Base-by-base conservation (phyloP, 2,113 vertebrate species). In the Elanoides forficatus region DNA sequence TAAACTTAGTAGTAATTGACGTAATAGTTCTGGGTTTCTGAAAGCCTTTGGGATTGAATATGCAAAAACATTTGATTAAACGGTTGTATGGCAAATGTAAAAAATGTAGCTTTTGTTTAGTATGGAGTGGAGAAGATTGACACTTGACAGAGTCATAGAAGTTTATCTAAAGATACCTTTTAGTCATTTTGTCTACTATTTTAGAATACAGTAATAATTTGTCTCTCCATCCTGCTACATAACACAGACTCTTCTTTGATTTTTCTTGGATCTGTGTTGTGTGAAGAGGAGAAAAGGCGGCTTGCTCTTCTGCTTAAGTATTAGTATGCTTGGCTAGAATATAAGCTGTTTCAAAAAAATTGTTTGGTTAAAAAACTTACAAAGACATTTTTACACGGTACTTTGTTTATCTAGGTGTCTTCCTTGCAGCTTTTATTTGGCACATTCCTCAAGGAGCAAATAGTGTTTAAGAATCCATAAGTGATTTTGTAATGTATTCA, bases 341-440 rank as follows among this genome's bases (percentile, higher is more conserved):
- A 73, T 97, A 92, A 84, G 87, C 86, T 87, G 42, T 40, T 43
- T 93, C 92, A 88, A 65, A 95, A 95, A 67, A 43, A 75, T 23
- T 90, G 74, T 91, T 96, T 97, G 95, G 73, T 84, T 96, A 50
- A 95, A 95, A 95, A 93, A 84, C 10, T 23, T 91, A 62, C 42
- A 58, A 81, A 91, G 74, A 30, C 58, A 60, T 88, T 86, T 91
- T 94, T 84, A 70, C 26, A 36, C 18, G n/a, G 84, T 32, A 32
- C 88, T 97, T 93, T 95, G 95, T 98, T 97, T 98, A 97, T 96
- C 66, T 95, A 94, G 92, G 88, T 95, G 91, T 95, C 91, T 94
- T 78, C 91, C 65, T 90, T 55, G 22, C 84, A 83, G 90, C 94
- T 96, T 97, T 94, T 97, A 85, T 96, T 97, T 97, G 93, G 72